Percentiles rank a stretch among this genome's conserved stretches.
Conservation (phyloP, 2,797 vertebrate genomes). For the Cuculus canorus region DNA sequence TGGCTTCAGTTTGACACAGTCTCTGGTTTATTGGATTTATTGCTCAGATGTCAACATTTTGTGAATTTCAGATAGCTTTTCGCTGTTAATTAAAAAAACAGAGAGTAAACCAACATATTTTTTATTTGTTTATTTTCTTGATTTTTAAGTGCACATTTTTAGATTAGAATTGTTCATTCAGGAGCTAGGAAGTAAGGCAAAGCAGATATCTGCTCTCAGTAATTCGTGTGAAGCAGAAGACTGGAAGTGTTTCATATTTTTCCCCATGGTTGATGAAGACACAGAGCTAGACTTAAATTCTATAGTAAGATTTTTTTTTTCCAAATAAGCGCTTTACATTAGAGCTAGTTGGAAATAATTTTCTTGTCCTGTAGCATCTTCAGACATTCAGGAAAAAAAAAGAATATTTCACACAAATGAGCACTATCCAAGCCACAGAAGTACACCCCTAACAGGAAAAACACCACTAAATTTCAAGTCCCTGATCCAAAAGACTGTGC, state of each 20-base stretch:
- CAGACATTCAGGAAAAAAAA: neutral
- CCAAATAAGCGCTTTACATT: neutral
- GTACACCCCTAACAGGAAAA: neutral
- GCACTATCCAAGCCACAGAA: neutral
- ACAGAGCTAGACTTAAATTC: neutral
- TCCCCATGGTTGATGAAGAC: neutral
- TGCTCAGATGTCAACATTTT: constrained; percentile 1
- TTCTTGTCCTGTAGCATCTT: neutral
- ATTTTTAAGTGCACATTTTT: neutral
- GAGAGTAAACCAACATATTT: neutral
- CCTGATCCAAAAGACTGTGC: neutral
- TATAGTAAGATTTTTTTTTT: neutral
- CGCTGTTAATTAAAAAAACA: neutral
- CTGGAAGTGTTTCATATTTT: neutral
- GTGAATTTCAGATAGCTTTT: constrained; percentile 20
- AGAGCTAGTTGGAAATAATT: neutral
- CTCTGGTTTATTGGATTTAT: constrained; percentile 31
- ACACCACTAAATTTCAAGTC: neutral
- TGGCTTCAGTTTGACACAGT: constrained; percentile 16
- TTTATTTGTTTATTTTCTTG: constrained; percentile 2
- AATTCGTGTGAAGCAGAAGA: constrained; percentile 20
- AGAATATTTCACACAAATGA: neutral
- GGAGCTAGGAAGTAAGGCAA: neutral
- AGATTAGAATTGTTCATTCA: neutral
- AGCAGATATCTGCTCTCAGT: neutral